Percentiles rank a stretch among this genome's conserved stretches.
Evolutionary conservation across 2,113 vertebrate genomes (phyloP).

Genomic region (Clarias gariepinus): DNA sequence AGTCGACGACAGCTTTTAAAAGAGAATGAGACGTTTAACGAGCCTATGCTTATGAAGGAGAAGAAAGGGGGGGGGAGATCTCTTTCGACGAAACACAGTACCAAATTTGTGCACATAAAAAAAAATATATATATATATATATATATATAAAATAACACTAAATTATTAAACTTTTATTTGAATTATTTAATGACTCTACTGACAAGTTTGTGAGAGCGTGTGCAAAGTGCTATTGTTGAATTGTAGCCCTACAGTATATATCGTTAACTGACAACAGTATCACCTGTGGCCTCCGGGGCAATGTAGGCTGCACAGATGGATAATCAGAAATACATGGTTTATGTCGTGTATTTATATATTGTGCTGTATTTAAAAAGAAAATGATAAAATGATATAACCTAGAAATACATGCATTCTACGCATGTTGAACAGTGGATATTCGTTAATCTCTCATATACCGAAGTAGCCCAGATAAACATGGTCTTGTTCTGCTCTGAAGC

Average conservation of each 20-base stretch:
- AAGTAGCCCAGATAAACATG: not conserved
- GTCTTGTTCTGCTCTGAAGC: not conserved
- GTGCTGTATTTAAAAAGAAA: not conserved
- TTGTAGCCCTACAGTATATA: too few species aligned
- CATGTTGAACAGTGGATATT: not conserved
- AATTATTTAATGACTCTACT: not conserved
- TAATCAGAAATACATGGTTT: not conserved
- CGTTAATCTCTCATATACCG: not conserved
- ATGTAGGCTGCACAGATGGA: not conserved
- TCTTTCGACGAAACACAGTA: slow-evolving; percentile 29
- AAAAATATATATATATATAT: too few species aligned
- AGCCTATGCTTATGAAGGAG: not conserved
- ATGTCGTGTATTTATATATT: not conserved
- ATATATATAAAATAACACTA: too few species aligned
- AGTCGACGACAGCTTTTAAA: not conserved
- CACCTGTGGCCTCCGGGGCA: not conserved
- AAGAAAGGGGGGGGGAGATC: slow-evolving; percentile 30
- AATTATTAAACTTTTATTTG: not conserved
- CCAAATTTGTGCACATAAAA: slow-evolving; percentile 33
- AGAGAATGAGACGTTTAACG: not conserved
- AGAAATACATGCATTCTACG: not conserved
- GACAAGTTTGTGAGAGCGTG: not conserved
- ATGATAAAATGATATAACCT: not conserved
- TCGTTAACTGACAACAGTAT: not conserved
- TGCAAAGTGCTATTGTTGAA: not conserved